Evolutionary conservation across 2,888 invertebrate genomes (phyloP).

Genomic region (Parnassius smintheus): DNA sequence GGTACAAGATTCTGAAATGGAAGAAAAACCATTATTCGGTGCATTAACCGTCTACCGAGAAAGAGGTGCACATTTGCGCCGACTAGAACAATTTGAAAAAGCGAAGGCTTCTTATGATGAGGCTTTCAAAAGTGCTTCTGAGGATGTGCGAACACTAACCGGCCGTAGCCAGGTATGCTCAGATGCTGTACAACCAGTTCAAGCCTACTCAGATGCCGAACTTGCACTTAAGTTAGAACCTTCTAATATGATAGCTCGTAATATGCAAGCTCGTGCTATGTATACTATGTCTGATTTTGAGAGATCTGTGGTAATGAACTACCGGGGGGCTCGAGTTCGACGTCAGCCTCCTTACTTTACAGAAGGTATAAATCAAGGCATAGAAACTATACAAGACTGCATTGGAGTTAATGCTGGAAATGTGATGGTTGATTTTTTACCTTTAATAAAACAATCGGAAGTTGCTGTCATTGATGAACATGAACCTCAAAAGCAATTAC

Average conservation of each 20-base stretch:
- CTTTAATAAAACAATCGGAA: constrained; percentile 65
- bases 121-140: constrained; percentile 55
- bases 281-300: constrained; percentile 75
- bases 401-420: constrained; percentile 68
- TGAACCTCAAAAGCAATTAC: constrained; percentile 49
- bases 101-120: constrained; percentile 69
- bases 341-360: constrained; percentile 69
- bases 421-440: constrained; percentile 68
- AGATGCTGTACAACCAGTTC: constrained; percentile 66
- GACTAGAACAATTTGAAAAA: constrained; percentile 71
- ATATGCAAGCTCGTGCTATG: constrained; percentile 72
- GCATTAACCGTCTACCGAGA: constrained; percentile 71
- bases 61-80: constrained; percentile 63
- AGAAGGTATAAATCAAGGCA: constrained; percentile 72
- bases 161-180: constrained; percentile 71
- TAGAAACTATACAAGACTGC: constrained; percentile 73
- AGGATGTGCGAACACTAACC: constrained; percentile 62
- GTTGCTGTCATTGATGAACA: constrained; percentile 44
- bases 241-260: constrained; percentile 64
- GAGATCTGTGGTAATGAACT: constrained; percentile 70
- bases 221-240: constrained; percentile 67
- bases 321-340: constrained; percentile 56
- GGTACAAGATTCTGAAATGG: constrained; percentile 46
- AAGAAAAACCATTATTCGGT: constrained; percentile 63
- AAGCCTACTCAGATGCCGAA: constrained; percentile 69